Conservation (phyloP, 2,113 vertebrate species). For the Heterocephalus glaber region DNA sequence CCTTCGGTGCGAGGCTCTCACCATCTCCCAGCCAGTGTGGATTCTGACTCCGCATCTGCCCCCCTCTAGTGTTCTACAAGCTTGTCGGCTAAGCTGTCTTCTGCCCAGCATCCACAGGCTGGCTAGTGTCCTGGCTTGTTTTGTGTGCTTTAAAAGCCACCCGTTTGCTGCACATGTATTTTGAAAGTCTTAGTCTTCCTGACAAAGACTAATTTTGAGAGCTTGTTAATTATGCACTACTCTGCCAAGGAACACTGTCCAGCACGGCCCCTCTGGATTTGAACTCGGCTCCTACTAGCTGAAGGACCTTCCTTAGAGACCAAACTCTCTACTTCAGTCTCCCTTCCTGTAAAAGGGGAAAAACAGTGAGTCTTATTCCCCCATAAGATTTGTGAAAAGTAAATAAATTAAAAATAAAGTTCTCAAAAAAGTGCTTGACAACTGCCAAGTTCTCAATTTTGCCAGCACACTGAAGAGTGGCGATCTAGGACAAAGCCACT, state of each 20-base stretch:
- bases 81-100: not conserved
- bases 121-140: not conserved
- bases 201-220: not conserved
- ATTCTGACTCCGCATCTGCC: not conserved
- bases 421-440: not conserved
- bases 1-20: not conserved
- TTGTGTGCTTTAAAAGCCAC: not conserved
- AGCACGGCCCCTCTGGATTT: not conserved
- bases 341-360: not conserved
- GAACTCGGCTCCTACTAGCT: not conserved
- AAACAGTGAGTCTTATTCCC: not conserved
- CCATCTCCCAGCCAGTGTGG: not conserved
- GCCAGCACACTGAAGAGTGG: not conserved
- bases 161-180: not conserved
- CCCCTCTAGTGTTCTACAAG: not conserved
- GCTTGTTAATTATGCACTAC: not conserved
- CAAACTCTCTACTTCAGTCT: not conserved
- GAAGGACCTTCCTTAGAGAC: not conserved
- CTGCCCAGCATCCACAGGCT: not conserved
- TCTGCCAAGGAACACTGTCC: not conserved
- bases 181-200: not conserved
- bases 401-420: not conserved
- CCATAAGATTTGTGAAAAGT: not conserved
- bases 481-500: not conserved
- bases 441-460: not conserved